A percentile compares a stretch with the other conserved stretches of the same genome.
phyloP scores from a whole-genome alignment of 2,797 vertebrate species.

The Malacoraja senta region DNA sequence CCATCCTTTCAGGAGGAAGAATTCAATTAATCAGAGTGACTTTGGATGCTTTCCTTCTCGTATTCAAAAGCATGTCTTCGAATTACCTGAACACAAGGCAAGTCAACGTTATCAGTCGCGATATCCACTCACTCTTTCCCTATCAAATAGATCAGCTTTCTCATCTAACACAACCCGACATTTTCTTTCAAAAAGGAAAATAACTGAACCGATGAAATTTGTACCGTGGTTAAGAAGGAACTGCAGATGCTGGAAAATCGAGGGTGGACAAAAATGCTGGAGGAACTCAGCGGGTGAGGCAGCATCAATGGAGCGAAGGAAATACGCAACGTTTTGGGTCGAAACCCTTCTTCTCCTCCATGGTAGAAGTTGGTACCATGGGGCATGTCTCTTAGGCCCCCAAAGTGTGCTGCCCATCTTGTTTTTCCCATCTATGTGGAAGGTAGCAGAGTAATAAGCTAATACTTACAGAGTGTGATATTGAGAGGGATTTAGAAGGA shows the following conservation, averaged over 20 bases:
- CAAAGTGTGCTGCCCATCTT: background rate
- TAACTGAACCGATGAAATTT: background rate
- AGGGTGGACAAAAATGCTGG: too few species aligned
- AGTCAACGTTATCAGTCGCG: background rate
- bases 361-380: too few species aligned
- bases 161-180: slow-evolving; percentile 4
- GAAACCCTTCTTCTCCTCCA: too few species aligned
- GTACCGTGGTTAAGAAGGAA: too few species aligned
- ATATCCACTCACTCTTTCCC: background rate
- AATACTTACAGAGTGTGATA: background rate
- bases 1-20: slow-evolving; percentile 28
- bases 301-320: too few species aligned
- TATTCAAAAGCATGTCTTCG: slow-evolving; percentile 23
- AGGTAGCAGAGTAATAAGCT: background rate
- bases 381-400: background rate
- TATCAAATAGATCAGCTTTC: slow-evolving; percentile 1
- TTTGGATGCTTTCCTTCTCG: slow-evolving; percentile 19
- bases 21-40: slow-evolving; percentile 27
- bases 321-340: too few species aligned
- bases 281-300: too few species aligned
- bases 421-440: background rate
- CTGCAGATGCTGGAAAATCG: too few species aligned
- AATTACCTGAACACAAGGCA: background rate
- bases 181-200: background rate
- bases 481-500: too few species aligned